Conservation (phyloP, 2,113 vertebrate genomes). For the Cathartes aura region DNA sequence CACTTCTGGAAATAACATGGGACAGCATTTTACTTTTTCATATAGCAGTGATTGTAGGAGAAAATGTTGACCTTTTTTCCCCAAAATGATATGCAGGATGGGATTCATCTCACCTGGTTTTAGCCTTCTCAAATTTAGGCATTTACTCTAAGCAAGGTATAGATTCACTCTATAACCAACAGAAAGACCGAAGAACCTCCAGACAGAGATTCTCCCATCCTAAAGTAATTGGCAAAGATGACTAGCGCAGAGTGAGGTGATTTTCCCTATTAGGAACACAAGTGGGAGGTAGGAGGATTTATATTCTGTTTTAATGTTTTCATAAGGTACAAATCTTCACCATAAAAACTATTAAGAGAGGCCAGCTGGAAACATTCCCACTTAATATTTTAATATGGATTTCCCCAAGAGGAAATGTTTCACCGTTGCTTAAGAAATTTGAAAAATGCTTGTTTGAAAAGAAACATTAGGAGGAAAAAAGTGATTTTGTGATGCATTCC, state of each 20-base stretch:
- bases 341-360: slow-evolving; percentile 22
- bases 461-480: neutral
- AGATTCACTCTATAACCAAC: neutral
- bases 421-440: neutral
- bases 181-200: neutral
- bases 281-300: slow-evolving; percentile 27
- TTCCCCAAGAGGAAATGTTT: slow-evolving; percentile 39
- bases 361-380: slow-evolving; percentile 40
- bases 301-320: slow-evolving; percentile 42
- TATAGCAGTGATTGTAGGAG: neutral
- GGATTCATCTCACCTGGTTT: neutral
- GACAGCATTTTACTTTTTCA: neutral
- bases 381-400: slow-evolving; percentile 53
- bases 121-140: neutral
- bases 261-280: slow-evolving; percentile 9
- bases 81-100: neutral
- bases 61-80: neutral
- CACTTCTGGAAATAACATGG: neutral
- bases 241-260: neutral
- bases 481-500: neutral
- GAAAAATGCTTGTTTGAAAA: slow-evolving; percentile 11
- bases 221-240: slow-evolving; percentile 4
- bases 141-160: neutral
- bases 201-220: neutral
- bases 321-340: slow-evolving; percentile 45